Percentiles rank a stretch among this genome's conserved stretches.
phyloP scores from a whole-genome alignment of 2,888 invertebrate species.

The Pelosia muscerda region DNA sequence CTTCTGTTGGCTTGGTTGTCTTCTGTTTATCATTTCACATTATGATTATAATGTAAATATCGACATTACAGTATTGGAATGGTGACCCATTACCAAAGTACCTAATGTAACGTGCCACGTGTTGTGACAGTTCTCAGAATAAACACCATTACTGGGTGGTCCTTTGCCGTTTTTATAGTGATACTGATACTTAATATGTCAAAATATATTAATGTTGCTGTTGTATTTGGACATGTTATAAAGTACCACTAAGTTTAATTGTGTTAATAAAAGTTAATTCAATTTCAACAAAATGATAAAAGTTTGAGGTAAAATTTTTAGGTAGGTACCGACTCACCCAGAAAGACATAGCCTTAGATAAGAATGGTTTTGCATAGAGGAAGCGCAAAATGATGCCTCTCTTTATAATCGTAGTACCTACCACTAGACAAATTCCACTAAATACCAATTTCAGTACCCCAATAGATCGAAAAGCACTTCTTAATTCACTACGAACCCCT shows the following conservation, averaged over 20 bases:
- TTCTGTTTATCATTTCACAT: background rate
- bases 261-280: slow-evolving; percentile 46
- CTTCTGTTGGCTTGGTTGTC: background rate
- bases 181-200: slow-evolving; percentile 66
- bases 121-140: slow-evolving; percentile 64
- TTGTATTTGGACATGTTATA: slow-evolving; percentile 62
- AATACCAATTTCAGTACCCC: too few species aligned
- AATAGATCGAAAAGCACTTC: too few species aligned
- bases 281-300: slow-evolving; percentile 35
- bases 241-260: slow-evolving; percentile 56
- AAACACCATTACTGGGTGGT: slow-evolving; percentile 62
- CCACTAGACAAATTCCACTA: too few species aligned
- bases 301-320: slow-evolving; percentile 21
- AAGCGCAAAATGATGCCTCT: too few species aligned
- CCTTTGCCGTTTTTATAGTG: slow-evolving; percentile 63
- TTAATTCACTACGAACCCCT: too few species aligned
- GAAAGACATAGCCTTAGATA: slow-evolving; percentile 19
- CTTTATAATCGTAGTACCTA: too few species aligned
- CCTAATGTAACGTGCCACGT: slow-evolving; percentile 55
- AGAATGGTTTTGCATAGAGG: too few species aligned
- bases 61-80: slow-evolving; percentile 18
- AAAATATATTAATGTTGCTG: slow-evolving; percentile 62
- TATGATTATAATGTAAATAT: background rate
- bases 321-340: slow-evolving; percentile 12
- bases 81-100: slow-evolving; percentile 61